Conservation (phyloP, 2,888 invertebrate genomes). For the Drosophila flavopinicola region DNA sequence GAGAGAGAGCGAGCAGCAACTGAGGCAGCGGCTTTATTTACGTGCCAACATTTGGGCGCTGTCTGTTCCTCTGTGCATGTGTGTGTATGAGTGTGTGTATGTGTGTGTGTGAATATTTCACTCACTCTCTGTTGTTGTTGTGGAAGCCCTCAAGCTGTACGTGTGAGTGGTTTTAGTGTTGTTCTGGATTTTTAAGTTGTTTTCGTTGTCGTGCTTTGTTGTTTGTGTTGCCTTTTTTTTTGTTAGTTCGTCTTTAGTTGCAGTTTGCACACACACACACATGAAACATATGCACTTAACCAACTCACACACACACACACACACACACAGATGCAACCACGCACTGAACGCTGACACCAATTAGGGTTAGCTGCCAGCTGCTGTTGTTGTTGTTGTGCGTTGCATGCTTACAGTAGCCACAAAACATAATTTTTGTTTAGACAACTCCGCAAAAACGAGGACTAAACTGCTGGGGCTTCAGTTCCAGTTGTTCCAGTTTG, state of each 20-base stretch:
- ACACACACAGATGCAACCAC: constrained; percentile 26
- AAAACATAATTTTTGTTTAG: constrained; percentile 77
- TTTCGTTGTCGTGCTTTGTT: constrained; percentile 73
- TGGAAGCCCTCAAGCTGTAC: constrained; percentile 69
- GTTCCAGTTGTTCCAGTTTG: constrained; percentile 6
- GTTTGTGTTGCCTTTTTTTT: constrained; percentile 60
- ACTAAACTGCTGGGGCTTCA: constrained; percentile 39
- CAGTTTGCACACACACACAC: constrained; percentile 60
- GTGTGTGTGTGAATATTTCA: constrained; percentile 27
- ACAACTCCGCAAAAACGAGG: constrained; percentile 55
- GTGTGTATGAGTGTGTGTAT: neutral
- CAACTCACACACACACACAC: constrained; percentile 34
- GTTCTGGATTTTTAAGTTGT: constrained; percentile 79
- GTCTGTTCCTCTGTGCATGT: constrained; percentile 25
- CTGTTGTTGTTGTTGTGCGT: constrained; percentile 41
- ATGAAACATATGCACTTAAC: constrained; percentile 51
- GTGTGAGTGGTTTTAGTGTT: constrained; percentile 78
- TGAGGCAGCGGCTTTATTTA: constrained; percentile 64
- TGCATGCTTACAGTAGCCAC: constrained; percentile 75
- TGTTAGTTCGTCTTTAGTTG: constrained; percentile 66
- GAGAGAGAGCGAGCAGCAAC: constrained; percentile 19
- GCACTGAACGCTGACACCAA: constrained; percentile 75
- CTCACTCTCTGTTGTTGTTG: constrained; percentile 29
- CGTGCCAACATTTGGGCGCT: constrained; percentile 66
- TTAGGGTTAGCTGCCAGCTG: constrained; percentile 61